phyloP scores from a whole-genome alignment of 2,797 vertebrate genomes.

The Ceryle rudis region DNA sequence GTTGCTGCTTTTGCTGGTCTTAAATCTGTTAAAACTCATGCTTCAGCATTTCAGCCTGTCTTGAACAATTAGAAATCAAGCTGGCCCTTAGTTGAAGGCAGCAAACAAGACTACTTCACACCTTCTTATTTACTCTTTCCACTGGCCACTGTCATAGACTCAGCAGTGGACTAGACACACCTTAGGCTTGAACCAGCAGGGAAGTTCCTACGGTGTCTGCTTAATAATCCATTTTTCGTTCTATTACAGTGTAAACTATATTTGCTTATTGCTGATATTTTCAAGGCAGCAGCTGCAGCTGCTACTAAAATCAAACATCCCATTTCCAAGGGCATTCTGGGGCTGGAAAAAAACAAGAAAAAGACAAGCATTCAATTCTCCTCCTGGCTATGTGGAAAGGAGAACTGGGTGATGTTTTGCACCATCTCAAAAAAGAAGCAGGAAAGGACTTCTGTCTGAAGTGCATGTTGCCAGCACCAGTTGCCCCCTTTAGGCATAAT shows the following conservation, averaged over 20 bases:
- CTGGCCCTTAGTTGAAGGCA: neutral
- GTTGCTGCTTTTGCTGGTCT: neutral
- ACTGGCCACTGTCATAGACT: neutral
- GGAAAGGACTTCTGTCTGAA: constrained; percentile 21
- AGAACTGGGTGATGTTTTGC: neutral
- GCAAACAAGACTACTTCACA: neutral
- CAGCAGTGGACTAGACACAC: neutral
- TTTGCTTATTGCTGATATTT: constrained; percentile 34
- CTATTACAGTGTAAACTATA: neutral
- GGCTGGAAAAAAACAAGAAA: neutral
- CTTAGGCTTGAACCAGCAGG: neutral
- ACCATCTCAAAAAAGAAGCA: neutral
- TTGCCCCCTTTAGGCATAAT: constrained; percentile 53
- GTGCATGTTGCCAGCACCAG: constrained; percentile 47
- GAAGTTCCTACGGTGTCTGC: neutral
- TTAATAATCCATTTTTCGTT: constrained; percentile 14
- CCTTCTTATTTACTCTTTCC: neutral
- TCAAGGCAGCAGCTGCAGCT: neutral
- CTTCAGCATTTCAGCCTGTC: neutral
- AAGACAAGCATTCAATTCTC: neutral
- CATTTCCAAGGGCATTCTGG: constrained; percentile 32
- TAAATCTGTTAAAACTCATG: neutral
- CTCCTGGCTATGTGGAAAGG: constrained; percentile 24
- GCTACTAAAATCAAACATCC: neutral
- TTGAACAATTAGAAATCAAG: constrained; percentile 6